Evolutionary conservation across 2,888 invertebrate genomes (phyloP), one percentile per base, ranked within the genome.

Genomic region (Lasius platythorax): DNA sequence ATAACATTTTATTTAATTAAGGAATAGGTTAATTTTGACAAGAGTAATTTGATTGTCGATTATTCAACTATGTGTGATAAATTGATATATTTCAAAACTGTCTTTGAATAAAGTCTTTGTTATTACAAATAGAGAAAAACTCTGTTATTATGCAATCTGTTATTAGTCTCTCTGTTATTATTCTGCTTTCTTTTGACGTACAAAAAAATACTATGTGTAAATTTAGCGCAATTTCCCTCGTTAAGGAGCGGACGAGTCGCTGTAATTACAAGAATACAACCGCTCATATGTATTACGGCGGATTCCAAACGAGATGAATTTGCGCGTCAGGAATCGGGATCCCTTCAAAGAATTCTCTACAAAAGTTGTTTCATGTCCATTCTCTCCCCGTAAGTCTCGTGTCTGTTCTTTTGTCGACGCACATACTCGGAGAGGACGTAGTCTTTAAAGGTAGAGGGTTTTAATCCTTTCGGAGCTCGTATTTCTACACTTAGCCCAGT

Each of bases 191-290:
- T 18, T 53, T 8, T 53, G 28, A 66, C 8, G 33, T 64, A n/a
- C 46, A 46, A 15, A 43, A 15, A 12, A 15, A 12, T 8, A n/a
- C 37, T 53, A 0, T 53, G 53, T 53, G n/a, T 8, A 11, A 75
- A 40, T 75, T 84, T 74, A 40, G 56, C 53, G 28, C 40, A 64
- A 82, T 84, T 84, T 81, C 61, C 40, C 28, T 30, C 56, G 50
- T 82, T 74, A 86, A 84, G 2, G 6, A 37, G 5, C 28, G 28
- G 33, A 30, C 15, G 63, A 63, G 46, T n/a, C 43, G 5, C 70
- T 46, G 61, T 87, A 84, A 86, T 87, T 86, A 61, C 56, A n/a
- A 78, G 9, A 50, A 28, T 43, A 81, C 37, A 58, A 53, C 33
- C 18, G 53, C 50, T 61, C 28, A 5, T 50, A 18, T 58, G 30